Evolutionary conservation across 2,888 invertebrate genomes (phyloP).

Genomic region (Mythimna vitellina): DNA sequence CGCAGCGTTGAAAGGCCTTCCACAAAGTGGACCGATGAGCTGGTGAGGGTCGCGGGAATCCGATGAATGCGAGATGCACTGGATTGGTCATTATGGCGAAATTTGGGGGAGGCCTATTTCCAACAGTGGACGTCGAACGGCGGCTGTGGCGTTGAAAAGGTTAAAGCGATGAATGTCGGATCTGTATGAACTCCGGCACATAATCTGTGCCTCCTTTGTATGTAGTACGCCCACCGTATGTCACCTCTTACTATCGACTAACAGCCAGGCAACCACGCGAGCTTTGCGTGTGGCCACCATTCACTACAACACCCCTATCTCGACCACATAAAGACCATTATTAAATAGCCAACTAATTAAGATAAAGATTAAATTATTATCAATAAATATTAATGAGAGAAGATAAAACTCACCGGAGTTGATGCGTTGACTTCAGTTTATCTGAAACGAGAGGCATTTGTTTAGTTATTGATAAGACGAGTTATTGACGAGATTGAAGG

Average conservation of each 20-base stretch:
- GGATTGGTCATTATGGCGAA: no score
- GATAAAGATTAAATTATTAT: conserved; percentile 39
- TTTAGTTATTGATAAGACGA: conserved; percentile 49
- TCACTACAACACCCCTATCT: conserved; percentile 34
- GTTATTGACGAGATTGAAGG: conserved; percentile 55
- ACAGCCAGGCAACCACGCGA: conserved; percentile 58
- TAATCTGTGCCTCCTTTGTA: conserved; percentile 63
- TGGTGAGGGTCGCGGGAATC: no score
- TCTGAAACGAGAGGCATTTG: conserved; percentile 58
- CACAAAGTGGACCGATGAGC: no score
- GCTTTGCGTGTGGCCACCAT: conserved; percentile 66
- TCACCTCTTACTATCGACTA: conserved; percentile 60
- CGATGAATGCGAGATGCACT: no score
- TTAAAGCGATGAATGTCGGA: conserved; percentile 1
- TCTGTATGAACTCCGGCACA: conserved; percentile 51
- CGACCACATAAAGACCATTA: conserved; percentile 23
- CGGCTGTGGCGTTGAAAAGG: no score
- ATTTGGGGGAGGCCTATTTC: no score
- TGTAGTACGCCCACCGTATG: conserved; percentile 68
- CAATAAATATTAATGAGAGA: conserved; percentile 51
- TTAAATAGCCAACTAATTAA: conserved; percentile 41
- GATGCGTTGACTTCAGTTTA: conserved; percentile 46
- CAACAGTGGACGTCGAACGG: no score
- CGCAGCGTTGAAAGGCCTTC: no score
- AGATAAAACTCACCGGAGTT: conserved; percentile 52